These are phyloP conservation scores for Caranx melampygus DNA, from an alignment of 2,113 vertebrate genomes.

Conservation along the genomic window DNA sequence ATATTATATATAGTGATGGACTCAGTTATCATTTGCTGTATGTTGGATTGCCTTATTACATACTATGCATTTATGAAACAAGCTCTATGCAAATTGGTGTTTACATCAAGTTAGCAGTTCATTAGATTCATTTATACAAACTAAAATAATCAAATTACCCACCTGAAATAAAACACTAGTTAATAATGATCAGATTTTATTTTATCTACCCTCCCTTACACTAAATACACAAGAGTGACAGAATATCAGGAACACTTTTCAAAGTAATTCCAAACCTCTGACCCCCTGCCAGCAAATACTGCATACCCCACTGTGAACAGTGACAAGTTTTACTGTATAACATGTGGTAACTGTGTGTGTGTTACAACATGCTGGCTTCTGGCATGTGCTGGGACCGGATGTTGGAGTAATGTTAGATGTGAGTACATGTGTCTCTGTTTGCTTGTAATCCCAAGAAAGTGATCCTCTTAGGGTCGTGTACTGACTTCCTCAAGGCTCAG, in stretches of 20 bases:
- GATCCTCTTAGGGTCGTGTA: slow-evolving; percentile 68
- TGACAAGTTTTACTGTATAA: slow-evolving; percentile 36
- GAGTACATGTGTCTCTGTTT: slow-evolving; percentile 42
- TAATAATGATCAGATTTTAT: not conserved
- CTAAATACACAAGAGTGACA: not conserved
- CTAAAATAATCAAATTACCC: slow-evolving; percentile 7
- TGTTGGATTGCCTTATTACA: slow-evolving; percentile 11
- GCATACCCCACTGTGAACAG: slow-evolving; percentile 2
- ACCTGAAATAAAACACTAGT: not conserved
- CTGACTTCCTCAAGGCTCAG: slow-evolving; percentile 61
- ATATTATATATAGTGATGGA: slow-evolving; percentile 8
- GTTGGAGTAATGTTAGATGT: slow-evolving; percentile 38
- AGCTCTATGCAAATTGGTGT: slow-evolving; percentile 32
- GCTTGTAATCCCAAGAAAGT: slow-evolving; percentile 69
- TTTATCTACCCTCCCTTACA: not conserved
- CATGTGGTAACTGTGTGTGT: slow-evolving; percentile 45
- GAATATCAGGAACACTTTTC: slow-evolving; percentile 7
- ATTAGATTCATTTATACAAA: not conserved
- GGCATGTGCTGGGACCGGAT: slow-evolving; percentile 47
- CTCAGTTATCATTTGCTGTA: slow-evolving; percentile 4
- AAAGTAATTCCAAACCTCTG: not conserved
- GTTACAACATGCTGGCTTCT: slow-evolving; percentile 35
- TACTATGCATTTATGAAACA: slow-evolving; percentile 25
- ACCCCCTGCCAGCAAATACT: slow-evolving; percentile 32
- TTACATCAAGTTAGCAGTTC: slow-evolving; percentile 12